Evolutionary conservation across 2,113 vertebrate genomes (phyloP), one percentile per base, ranked within the genome.

Genomic region (Otolemur garnettii): DNA sequence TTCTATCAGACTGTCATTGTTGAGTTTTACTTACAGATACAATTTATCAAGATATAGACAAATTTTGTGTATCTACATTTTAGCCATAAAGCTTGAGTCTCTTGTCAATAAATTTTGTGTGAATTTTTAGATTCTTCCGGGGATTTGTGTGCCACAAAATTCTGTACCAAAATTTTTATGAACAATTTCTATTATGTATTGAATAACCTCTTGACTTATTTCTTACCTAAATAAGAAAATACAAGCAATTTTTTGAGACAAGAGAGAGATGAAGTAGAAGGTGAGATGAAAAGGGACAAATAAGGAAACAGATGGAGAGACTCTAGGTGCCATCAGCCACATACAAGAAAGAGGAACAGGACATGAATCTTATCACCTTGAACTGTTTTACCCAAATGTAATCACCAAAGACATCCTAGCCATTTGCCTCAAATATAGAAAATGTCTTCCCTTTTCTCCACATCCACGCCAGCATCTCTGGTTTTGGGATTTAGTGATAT

Each of bases 211-310:
- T 57, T 83, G 50, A 66, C 62, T 26, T 90, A 81, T 60, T 84
- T 95, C 66, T 87, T 95, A 64, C 69, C 72, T 72, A 84, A 84
- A 77, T 66, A 97, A 66, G 38, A 75, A 87, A 84, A 75, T 19
- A 2, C 66, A 13, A 45, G 35, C 24, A 68, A 68, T 72, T 72
- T 57, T 85, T 82, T 90, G 42, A 80, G 59, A 59, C 64, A 91
- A 71, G 28, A 88, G 30, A 87, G 24, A 26, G 22, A 71, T 33
- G 18, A 75, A 81, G 14, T 30, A 18, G 28, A 45, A 92, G 75
- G 87, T 9, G 10, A 55, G 26, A 69, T 45, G 45, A 92, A 8
- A 26, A 78, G 4, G 8, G 53, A 69, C n/a, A 80, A 42, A 50
- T 4, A 71, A 14, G 55, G 62, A 92, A 89, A 57, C 2, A 72